These are phyloP conservation scores for Deilephila porcellus DNA, from an alignment of 2,888 invertebrate genomes.

Conservation along the genomic window DNA sequence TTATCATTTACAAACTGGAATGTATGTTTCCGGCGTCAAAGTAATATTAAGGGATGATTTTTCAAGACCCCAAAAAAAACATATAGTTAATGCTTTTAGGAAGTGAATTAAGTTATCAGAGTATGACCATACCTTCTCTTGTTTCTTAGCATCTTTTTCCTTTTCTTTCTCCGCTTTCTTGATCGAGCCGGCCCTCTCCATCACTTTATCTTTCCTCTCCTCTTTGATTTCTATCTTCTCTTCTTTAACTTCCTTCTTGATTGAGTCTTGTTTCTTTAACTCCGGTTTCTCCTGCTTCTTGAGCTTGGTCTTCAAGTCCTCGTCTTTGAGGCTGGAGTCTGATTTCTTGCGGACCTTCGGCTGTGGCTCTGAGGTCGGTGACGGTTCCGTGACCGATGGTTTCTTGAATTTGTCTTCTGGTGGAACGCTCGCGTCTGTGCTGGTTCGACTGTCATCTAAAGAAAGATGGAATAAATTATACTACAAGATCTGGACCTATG, in stretches of 20 bases:
- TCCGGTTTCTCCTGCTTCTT: slow-evolving; percentile 60
- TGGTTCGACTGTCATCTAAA: slow-evolving; percentile 71
- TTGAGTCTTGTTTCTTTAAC: slow-evolving; percentile 64
- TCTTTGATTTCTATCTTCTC: slow-evolving; percentile 42
- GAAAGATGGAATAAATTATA: not conserved
- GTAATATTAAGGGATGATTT: too few relatives aligned
- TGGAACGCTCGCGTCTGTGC: slow-evolving; percentile 59
- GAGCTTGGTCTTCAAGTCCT: slow-evolving; percentile 65
- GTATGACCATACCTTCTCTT: slow-evolving; percentile 43
- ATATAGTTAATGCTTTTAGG: too few relatives aligned
- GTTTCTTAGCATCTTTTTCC: slow-evolving; percentile 61
- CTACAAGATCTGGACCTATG: too few relatives aligned
- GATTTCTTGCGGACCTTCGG: slow-evolving; percentile 73
- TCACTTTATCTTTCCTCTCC: slow-evolving; percentile 39
- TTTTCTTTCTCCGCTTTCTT: slow-evolving; percentile 66
- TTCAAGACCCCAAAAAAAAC: too few relatives aligned
- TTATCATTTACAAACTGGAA: too few relatives aligned
- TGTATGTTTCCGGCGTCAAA: too few relatives aligned
- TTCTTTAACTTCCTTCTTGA: slow-evolving; percentile 51
- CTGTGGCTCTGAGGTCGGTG: slow-evolving; percentile 49
- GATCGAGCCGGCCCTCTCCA: slow-evolving; percentile 68
- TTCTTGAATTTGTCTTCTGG: slow-evolving; percentile 64
- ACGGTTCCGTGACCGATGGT: slow-evolving; percentile 47
- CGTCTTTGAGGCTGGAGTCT: slow-evolving; percentile 75
- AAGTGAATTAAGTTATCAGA: too few relatives aligned